These are phyloP conservation scores for Todus mexicanus DNA, from an alignment of 2,797 vertebrate species.

Conservation along the genomic window DNA sequence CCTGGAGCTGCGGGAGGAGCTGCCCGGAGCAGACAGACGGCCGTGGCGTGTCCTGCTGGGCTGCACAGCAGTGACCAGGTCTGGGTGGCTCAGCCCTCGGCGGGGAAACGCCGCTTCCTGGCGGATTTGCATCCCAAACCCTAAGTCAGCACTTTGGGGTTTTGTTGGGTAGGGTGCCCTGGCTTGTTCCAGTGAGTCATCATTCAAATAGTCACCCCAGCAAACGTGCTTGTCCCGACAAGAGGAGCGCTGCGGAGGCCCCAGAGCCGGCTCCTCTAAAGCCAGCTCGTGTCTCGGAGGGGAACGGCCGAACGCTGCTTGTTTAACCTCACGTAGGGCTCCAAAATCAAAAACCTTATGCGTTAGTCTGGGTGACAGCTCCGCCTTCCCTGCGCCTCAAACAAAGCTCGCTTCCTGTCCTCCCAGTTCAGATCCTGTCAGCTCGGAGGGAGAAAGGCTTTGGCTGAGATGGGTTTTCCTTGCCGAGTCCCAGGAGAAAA, in stretches of 20 bases:
- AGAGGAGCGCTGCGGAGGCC: slow-evolving; percentile 19
- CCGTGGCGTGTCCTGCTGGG: fast-evolving
- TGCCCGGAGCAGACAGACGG: neutral
- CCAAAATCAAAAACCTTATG: fast-evolving
- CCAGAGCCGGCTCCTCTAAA: neutral
- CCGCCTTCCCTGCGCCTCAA: neutral
- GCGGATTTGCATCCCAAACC: slow-evolving; percentile 50
- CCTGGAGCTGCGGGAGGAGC: neutral
- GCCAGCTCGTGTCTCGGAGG: neutral
- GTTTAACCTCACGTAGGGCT: neutral
- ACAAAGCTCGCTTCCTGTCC: neutral
- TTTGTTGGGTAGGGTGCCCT: slow-evolving; percentile 50
- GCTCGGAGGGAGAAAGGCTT: neutral
- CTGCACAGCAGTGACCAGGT: neutral
- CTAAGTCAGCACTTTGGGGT: slow-evolving; percentile 60
- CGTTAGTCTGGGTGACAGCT: fast-evolving
- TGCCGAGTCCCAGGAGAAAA: neutral
- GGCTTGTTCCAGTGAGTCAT: slow-evolving; percentile 72
- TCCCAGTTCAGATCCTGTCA: neutral
- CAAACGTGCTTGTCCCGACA: slow-evolving; percentile 62
- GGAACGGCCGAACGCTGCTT: neutral
- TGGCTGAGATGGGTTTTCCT: neutral
- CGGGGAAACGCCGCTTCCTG: slow-evolving; percentile 39
- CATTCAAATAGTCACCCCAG: slow-evolving; percentile 53
- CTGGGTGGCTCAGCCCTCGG: neutral